phyloP scores from a whole-genome alignment of 2,888 invertebrate species.

The Danaus chrysippus region DNA sequence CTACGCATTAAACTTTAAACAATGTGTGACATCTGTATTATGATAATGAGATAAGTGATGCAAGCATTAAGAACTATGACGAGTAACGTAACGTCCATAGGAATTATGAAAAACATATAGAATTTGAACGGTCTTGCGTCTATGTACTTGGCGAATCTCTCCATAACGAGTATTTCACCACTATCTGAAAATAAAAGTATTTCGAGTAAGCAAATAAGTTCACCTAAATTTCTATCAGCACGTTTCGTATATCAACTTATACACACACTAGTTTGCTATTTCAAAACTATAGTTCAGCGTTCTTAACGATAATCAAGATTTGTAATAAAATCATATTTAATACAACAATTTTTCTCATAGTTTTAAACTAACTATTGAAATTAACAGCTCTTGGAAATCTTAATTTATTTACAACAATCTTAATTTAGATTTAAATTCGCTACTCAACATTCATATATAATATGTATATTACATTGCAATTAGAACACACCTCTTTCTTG shows the following conservation, averaged over 20 bases:
- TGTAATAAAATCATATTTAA: too few species aligned
- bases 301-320: too few species aligned
- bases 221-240: too few species aligned
- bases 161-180: constrained; percentile 2
- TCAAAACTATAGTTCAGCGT: too few species aligned
- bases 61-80: constrained; percentile 17
- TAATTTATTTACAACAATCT: background rate
- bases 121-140: constrained; percentile 24
- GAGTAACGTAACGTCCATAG: constrained; percentile 20
- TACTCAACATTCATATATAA: too few species aligned
- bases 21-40: constrained; percentile 22
- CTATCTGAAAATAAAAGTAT: constrained; percentile 13
- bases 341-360: too few species aligned
- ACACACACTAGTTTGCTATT: too few species aligned
- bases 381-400: background rate
- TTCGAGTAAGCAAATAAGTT: background rate
- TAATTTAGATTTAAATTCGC: too few species aligned
- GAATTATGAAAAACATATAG: constrained; percentile 19
- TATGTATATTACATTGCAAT: background rate
- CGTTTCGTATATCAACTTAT: too few species aligned
- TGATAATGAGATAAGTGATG: constrained; percentile 26
- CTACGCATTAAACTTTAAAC: too few species aligned
- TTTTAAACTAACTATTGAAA: background rate
- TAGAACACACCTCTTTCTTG: constrained; percentile 16
- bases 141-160: constrained; percentile 18